These are phyloP conservation scores for Ctenoplectra terminalis DNA, from an alignment of 1,140 invertebrate species.

Conservation along the genomic window DNA sequence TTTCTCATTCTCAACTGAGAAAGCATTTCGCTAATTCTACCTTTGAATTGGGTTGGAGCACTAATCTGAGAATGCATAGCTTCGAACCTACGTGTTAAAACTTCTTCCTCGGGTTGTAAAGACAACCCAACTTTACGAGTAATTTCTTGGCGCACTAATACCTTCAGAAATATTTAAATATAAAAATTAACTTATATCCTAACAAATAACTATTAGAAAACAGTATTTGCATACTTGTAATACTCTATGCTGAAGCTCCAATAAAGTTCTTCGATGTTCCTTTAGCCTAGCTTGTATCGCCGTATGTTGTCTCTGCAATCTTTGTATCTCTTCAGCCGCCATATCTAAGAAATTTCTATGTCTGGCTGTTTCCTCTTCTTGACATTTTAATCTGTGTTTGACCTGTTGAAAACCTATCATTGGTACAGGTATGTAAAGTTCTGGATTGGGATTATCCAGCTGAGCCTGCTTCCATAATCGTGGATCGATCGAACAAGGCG, in stretches of 20 bases:
- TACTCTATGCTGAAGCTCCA: conserved; percentile 90
- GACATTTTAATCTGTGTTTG: conserved; percentile 91
- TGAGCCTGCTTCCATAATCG: conserved; percentile 95
- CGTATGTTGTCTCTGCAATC: conserved; percentile 89
- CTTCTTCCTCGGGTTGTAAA: conserved; percentile 94
- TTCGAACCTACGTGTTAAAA: conserved; percentile 91
- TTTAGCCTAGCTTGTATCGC: conserved; percentile 88
- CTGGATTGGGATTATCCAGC: conserved; percentile 95
- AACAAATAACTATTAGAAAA: no score
- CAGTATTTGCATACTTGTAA: conserved; percentile 83
- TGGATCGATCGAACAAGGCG: conserved; percentile 92
- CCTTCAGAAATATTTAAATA: no score
- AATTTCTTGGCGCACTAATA: conserved; percentile 94
- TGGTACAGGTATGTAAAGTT: conserved; percentile 94
- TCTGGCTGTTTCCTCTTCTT: conserved; percentile 91
- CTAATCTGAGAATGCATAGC: conserved; percentile 93
- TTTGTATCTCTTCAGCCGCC: conserved; percentile 89
- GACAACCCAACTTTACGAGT: conserved; percentile 92
- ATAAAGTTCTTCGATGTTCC: conserved; percentile 89
- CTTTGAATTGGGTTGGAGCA: conserved; percentile 96
- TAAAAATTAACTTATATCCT: not conserved
- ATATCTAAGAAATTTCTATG: conserved; percentile 90
- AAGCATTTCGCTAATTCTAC: conserved; percentile 94
- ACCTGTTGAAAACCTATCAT: conserved; percentile 95
- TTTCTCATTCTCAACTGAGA: conserved; percentile 93